Percentiles rank a stretch among this genome's conserved stretches.
Conservation (phyloP, 2,113 vertebrate species). For the Callocephalon fimbriatum region DNA sequence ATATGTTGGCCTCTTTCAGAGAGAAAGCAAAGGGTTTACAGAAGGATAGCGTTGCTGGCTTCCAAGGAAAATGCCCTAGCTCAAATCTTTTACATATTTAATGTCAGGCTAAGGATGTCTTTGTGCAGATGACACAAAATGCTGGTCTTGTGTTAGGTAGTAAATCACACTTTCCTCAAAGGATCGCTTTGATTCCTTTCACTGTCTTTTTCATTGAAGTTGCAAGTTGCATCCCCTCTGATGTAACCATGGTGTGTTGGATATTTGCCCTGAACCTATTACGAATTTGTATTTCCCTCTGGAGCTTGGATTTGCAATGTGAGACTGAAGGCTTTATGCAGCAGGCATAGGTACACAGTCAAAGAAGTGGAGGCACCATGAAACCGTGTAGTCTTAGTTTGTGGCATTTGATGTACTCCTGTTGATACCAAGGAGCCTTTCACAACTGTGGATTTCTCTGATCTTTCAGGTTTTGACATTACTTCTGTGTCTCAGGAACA, state of each 20-base stretch:
- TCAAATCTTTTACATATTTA: not conserved
- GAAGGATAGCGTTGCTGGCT: not conserved
- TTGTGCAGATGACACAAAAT: not conserved
- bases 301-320: not conserved
- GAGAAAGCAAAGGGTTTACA: not conserved
- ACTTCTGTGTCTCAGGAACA: not conserved
- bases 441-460: not conserved
- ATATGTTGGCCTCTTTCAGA: not conserved
- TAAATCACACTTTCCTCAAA: constrained; percentile 13
- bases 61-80: not conserved
- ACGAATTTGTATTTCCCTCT: constrained; percentile 2
- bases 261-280: constrained; percentile 9
- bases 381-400: not conserved
- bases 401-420: not conserved
- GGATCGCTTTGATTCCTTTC: not conserved
- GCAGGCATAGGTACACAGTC: not conserved
- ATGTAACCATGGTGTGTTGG: constrained; percentile 4
- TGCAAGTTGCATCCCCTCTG: not conserved
- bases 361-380: not conserved
- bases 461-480: not conserved
- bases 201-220: not conserved
- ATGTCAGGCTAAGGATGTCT: not conserved
- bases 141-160: not conserved
- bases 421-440: not conserved
- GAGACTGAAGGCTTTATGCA: not conserved